Percentiles rank a stretch among this genome's conserved stretches.
Evolutionary conservation across 2,113 vertebrate genomes (phyloP).

Genomic region (Typhlomys cinereus): DNA sequence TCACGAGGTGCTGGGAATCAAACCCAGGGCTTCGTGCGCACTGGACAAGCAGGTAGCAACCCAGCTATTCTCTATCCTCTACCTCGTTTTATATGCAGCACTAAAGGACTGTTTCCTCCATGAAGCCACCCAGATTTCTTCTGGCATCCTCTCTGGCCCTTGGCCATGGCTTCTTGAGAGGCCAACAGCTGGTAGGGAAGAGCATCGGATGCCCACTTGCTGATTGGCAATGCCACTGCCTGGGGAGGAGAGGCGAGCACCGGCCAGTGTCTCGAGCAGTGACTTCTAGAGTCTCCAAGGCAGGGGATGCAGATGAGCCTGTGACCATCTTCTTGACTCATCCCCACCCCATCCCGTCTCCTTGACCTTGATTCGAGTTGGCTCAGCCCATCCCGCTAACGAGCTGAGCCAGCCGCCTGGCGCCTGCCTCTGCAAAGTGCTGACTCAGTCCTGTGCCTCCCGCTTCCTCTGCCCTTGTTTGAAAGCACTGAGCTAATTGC

Average conservation of each 20-base stretch:
- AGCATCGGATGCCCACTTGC: neutral
- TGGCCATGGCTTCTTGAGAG: neutral
- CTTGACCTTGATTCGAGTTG: constrained; percentile 67
- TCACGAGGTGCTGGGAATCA: neutral
- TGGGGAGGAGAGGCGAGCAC: neutral
- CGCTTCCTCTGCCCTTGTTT: constrained; percentile 68
- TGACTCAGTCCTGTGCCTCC: constrained; percentile 73
- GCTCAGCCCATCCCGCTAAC: constrained; percentile 60
- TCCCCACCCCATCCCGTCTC: neutral
- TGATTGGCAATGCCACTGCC: neutral
- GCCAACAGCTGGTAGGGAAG: neutral
- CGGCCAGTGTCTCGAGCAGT: neutral
- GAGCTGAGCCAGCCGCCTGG: constrained; percentile 74
- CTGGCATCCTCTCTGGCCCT: neutral
- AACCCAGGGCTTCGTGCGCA: neutral
- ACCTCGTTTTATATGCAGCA: constrained; percentile 11
- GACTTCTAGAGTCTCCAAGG: neutral
- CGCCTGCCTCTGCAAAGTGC: constrained; percentile 47
- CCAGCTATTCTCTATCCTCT: neutral
- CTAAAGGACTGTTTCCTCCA: neutral
- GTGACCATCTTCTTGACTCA: neutral
- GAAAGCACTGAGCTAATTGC: constrained; percentile 74
- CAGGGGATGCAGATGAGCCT: neutral
- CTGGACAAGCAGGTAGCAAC: neutral
- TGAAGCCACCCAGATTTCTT: neutral